phyloP scores from a whole-genome alignment of 2,888 invertebrate species.

The Smittia aterrima region DNA sequence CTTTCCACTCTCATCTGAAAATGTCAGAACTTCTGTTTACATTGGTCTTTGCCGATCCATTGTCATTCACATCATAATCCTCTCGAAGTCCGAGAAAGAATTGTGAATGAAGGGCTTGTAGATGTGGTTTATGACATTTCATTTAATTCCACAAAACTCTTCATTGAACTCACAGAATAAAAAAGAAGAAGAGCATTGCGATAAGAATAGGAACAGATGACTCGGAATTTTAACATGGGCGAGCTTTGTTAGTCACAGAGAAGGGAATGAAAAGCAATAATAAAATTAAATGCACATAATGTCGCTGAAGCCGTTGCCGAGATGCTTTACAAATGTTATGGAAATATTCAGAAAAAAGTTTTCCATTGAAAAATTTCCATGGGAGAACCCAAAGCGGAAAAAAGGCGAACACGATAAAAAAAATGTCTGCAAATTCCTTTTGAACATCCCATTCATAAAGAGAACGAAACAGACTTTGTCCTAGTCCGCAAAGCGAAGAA shows the following conservation, averaged over 20 bases:
- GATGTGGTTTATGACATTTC: no score
- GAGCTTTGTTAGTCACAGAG: not conserved
- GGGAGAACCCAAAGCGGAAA: not conserved
- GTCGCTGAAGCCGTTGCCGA: not conserved
- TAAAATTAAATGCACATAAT: not conserved
- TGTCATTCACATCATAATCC: no score
- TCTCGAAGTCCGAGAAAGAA: no score
- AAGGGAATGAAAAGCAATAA: not conserved
- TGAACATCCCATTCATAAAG: not conserved
- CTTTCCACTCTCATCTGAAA: no score
- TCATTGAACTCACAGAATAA: no score
- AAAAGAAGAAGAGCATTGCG: no score
- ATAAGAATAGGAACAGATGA: no score
- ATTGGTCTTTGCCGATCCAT: no score
- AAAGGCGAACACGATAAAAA: not conserved
- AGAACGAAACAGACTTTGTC: not conserved
- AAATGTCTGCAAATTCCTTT: conserved; percentile 34
- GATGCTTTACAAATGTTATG: conserved; percentile 1
- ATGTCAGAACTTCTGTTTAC: no score
- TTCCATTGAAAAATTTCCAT: not conserved
- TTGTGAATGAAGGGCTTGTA: no score
- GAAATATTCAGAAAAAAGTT: not conserved
- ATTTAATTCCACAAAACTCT: no score
- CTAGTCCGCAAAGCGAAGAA: not conserved
- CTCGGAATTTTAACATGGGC: no score